Base-by-base conservation (phyloP, 2,888 invertebrate genomes). In the Synanthedon myopaeformis region DNA sequence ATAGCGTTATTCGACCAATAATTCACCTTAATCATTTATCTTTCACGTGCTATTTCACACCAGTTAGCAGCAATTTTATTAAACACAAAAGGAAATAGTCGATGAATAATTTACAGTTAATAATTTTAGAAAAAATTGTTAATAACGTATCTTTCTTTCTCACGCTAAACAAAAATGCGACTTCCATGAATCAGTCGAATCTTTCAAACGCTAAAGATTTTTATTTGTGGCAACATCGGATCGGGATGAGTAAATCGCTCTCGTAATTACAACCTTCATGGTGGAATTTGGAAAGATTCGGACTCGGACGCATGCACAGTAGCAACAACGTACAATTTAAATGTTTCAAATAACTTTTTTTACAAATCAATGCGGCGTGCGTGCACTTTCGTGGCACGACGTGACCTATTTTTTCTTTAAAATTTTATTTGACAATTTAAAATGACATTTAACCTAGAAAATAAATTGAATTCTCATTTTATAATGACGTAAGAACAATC, bases 291-390 rank as follows among this genome's bases (percentile, higher is more conserved):
- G 69, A 71, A 70, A 69, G 67, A 66, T 65, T 69, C 70, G 67
- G 61, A 60, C 57, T 59, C 62, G 59, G 59, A 67, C 62, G 69
- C 73, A 78, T 79, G 84, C 85, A 86, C 87, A 75, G 87, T 87
- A 87, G 87, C 87, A 77, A 76, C 77, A 82, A 82, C 82, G 75
- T 81, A 78, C 79, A 86, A 87, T 87, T 86, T 87, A 87, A 87
- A 87, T 87, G 81, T 79, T 87, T 86, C 79, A 74, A 79, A 87
- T 87, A 81, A 79, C 70, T 65, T 66, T 68, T 64, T 70, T 71
- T n/a, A 42, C 51, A 53, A 58, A 55, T 53, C 55, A 61, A 59
- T 65, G 61, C 56, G 59, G 55, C 60, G 68, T 71, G 65, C 69
- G 69, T 69, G 72, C 62, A 59, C 58, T 61, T 58, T 66, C 60